Evolutionary conservation across 2,113 vertebrate species (phyloP).

Genomic region (Lamprotornis superbus): DNA sequence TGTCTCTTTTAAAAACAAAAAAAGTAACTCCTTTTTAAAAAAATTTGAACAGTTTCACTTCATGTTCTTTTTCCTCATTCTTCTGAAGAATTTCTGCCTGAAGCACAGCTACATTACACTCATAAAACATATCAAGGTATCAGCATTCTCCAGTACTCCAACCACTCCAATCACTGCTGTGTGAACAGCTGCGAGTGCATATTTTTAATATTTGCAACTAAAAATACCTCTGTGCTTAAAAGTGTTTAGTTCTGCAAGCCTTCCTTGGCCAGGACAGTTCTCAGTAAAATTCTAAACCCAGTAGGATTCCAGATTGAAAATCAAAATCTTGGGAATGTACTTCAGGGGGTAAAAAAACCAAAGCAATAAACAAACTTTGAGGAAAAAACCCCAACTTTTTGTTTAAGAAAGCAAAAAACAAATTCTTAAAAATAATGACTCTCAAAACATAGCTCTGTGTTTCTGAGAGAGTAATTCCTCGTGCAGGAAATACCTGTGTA

Average conservation of each 20-base stretch:
- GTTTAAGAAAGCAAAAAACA: background rate
- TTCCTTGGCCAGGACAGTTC: background rate
- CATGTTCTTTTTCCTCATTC: background rate
- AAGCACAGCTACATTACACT: conserved; percentile 25
- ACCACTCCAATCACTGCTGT: background rate
- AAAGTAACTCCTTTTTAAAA: background rate
- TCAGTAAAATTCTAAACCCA: background rate
- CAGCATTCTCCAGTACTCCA: conserved; percentile 32
- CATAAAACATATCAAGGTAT: conserved; percentile 45
- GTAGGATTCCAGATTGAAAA: background rate
- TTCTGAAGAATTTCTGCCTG: conserved; percentile 60
- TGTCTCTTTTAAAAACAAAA: background rate
- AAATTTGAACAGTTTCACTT: conserved; percentile 1
- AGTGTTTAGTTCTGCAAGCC: background rate
- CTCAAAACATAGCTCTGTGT: background rate
- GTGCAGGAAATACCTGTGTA: background rate
- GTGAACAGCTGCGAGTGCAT: conserved; percentile 42
- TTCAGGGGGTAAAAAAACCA: background rate
- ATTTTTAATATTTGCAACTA: conserved; percentile 40
- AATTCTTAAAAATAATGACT: background rate
- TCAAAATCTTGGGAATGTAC: background rate
- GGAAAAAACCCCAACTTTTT: background rate
- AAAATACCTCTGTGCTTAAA: conserved; percentile 9
- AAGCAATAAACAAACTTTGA: background rate
- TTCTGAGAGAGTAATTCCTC: background rate